Conservation (phyloP, 1,140 invertebrate genomes). For the Oncopodura yosiiana region DNA sequence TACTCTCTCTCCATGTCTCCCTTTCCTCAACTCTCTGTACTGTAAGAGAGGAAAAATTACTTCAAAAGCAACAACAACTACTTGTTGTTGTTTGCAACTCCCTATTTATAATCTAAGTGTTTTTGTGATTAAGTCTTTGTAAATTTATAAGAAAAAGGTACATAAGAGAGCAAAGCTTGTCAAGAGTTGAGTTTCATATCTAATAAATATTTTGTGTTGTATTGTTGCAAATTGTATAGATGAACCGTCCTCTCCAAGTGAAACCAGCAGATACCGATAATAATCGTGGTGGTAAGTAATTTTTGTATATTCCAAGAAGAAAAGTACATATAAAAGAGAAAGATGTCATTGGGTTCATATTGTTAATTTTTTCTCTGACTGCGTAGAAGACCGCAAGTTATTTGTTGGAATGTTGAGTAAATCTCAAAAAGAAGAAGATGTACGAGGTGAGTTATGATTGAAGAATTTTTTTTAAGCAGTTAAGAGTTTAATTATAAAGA, state of each 20-base stretch:
- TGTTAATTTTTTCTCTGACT: conserved; percentile 17
- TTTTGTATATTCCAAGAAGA: not conserved
- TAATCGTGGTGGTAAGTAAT: conserved; percentile 80
- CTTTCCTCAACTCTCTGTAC: too few species aligned
- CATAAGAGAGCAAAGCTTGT: too few species aligned
- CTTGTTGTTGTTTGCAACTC: too few species aligned
- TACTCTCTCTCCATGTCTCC: too few species aligned
- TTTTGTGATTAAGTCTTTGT: too few species aligned
- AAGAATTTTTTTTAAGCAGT: too few species aligned
- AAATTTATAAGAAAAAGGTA: too few species aligned
- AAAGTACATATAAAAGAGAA: conserved; percentile 21
- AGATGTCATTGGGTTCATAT: conserved; percentile 17
- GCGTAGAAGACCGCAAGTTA: conserved; percentile 87
- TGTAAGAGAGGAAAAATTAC: too few species aligned
- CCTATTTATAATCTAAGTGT: too few species aligned
- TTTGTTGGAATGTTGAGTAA: conserved; percentile 99
- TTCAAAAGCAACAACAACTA: too few species aligned
- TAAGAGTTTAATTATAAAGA: too few species aligned
- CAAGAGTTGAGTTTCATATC: not conserved
- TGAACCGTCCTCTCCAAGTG: conserved; percentile 99
- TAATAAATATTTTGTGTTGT: conserved; percentile 1
- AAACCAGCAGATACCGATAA: conserved; percentile 82
- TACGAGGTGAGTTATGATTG: too few species aligned
- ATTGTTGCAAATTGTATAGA: conserved; percentile 56
- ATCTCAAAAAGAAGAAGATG: conserved; percentile 92